Conservation (phyloP, 2,888 invertebrate species). For the Adelphocoris suturalis region DNA sequence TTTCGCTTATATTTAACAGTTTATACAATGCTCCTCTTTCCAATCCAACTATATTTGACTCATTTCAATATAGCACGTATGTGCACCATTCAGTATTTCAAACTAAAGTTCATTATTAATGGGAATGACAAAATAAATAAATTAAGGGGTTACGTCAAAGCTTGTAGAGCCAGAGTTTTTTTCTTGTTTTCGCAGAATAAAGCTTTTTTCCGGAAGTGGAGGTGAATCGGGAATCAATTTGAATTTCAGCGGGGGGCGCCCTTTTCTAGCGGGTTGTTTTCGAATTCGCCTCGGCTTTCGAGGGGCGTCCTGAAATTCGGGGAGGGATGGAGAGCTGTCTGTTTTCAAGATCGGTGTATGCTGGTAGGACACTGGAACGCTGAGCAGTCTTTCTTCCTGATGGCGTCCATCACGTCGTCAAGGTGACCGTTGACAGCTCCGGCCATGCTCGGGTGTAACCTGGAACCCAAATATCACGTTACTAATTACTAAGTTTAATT, state of each 20-base stretch:
- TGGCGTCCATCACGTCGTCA: slow-evolving; percentile 87
- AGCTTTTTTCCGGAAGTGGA: neutral
- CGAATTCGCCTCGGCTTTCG: neutral
- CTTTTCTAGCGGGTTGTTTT: neutral
- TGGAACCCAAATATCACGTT: slow-evolving; percentile 77
- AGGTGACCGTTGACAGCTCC: slow-evolving; percentile 84
- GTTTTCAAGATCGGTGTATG: neutral
- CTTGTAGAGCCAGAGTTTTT: slow-evolving; percentile 47
- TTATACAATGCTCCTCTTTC: too few relatives aligned
- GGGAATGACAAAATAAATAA: slow-evolving; percentile 42
- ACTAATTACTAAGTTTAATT: too few relatives aligned
- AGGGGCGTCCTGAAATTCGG: neutral
- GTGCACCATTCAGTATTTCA: slow-evolving; percentile 33
- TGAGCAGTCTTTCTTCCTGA: slow-evolving; percentile 85
- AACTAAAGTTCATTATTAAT: slow-evolving; percentile 11
- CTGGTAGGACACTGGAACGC: slow-evolving; percentile 82
- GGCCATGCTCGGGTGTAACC: slow-evolving; percentile 83
- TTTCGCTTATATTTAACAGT: too few relatives aligned
- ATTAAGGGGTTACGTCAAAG: slow-evolving; percentile 36
- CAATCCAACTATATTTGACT: too few relatives aligned
- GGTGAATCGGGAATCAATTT: neutral
- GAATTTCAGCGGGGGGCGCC: neutral
- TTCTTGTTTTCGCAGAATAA: slow-evolving; percentile 33
- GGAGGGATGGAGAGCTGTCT: too few relatives aligned
- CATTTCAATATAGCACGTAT: too few relatives aligned